Percentiles rank a stretch among this genome's conserved stretches.
These are phyloP conservation scores for Laothoe populi DNA, from an alignment of 2,888 invertebrate species.

Conservation along the genomic window DNA sequence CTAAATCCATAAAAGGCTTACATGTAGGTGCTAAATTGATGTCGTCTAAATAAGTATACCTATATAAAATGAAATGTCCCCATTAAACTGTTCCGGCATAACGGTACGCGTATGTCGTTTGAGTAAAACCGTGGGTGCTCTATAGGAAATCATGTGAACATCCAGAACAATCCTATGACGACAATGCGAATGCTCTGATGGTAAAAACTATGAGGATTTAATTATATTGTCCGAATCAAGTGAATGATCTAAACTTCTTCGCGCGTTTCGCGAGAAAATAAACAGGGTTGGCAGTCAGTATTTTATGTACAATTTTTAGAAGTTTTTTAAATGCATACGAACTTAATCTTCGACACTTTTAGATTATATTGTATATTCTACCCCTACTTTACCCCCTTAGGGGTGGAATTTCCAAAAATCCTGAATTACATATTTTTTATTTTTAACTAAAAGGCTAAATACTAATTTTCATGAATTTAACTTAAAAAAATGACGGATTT, in stretches of 20 bases:
- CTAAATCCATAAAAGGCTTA: neutral
- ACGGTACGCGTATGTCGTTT: conserved; percentile 40
- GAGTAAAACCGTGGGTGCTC: conserved; percentile 57
- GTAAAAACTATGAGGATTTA: conserved; percentile 60
- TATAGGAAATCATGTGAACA: conserved; percentile 70
- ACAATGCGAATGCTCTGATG: conserved; percentile 37
- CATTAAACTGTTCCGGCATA: conserved; percentile 49
- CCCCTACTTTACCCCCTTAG: too few species aligned
- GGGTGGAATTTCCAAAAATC: too few species aligned
- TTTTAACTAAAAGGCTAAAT: too few species aligned
- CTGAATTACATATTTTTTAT: too few species aligned
- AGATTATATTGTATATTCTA: too few species aligned
- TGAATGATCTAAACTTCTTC: conserved; percentile 28
- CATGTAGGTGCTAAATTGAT: conserved; percentile 6
- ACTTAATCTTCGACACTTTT: too few species aligned
- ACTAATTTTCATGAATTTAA: too few species aligned
- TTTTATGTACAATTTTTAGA: neutral
- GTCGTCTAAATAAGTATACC: conserved; percentile 2
- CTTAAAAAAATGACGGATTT: too few species aligned
- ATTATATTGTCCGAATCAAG: conserved; percentile 61
- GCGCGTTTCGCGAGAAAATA: neutral
- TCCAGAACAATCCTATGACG: conserved; percentile 56
- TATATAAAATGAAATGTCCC: conserved; percentile 42
- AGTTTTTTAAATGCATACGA: too few species aligned
- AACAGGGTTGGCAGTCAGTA: neutral